phyloP scores from a whole-genome alignment of 2,888 invertebrate genomes.

The Leucophenga maculata region DNA sequence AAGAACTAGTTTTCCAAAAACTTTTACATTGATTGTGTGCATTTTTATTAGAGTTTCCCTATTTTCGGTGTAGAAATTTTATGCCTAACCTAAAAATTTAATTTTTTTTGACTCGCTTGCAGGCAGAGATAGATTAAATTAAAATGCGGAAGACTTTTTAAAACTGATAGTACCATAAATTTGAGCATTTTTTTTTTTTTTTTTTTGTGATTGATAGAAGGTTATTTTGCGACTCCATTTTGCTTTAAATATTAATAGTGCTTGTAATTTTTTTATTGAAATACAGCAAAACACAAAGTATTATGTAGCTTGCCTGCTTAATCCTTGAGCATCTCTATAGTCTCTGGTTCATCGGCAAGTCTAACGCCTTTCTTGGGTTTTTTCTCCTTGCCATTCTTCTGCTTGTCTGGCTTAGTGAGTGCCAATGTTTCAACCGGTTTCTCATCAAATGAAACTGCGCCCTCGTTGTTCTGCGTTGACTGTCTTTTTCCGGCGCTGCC shows the following conservation, averaged over 20 bases:
- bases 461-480: constrained; percentile 35
- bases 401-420: constrained; percentile 40
- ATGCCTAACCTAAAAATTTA: neutral
- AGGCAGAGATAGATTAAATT: neutral
- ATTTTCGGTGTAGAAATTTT: constrained; percentile 1
- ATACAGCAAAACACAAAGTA: neutral
- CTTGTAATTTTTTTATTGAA: neutral
- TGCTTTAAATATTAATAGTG: too few species aligned
- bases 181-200: too few species aligned
- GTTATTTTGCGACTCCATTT: too few species aligned
- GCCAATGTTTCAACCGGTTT: constrained; percentile 46
- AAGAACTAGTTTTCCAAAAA: neutral
- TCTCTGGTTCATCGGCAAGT: constrained; percentile 53
- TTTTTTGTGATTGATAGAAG: neutral
- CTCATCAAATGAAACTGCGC: neutral
- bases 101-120: neutral
- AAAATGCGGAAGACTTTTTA: constrained; percentile 5
- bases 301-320: constrained; percentile 15
- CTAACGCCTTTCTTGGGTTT: constrained; percentile 53
- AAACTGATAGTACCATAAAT: too few species aligned
- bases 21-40: constrained; percentile 8
- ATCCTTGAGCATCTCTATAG: constrained; percentile 12
- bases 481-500: constrained; percentile 52
- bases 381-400: constrained; percentile 53
- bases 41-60: constrained; percentile 8